Base-by-base conservation (phyloP, 1,140 invertebrate genomes). In the Oppia nitens region DNA sequence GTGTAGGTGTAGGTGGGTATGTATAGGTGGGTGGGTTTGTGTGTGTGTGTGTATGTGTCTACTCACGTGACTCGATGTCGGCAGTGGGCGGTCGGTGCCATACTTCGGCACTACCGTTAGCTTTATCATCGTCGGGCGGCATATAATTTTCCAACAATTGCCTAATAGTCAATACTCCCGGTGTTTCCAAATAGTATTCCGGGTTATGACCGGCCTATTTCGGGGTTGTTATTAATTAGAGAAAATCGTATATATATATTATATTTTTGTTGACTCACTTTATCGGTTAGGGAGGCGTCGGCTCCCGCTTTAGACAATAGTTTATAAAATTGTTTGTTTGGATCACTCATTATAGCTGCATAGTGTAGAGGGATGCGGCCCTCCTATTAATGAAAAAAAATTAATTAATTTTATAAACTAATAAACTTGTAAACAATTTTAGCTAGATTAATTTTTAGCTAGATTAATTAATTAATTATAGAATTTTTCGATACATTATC, bases 281-380 rank as follows among this genome's bases (percentile, higher is more conserved):
- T 84, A 71, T 94, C 90, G 66, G 81, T 76, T 49, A 82, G 71
- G 61, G 84, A 81, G 3, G 83, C 79, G 74, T 93, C 85, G 21
- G 85, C 84, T 47, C 88, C 88, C 49, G 89, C 75, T 67, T 87
- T 84, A 64, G 84, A 73, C 49, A 95, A 72, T 47, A 91, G 74
- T 69, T 88, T 86, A 69, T 87, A 92, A 67, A 87, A 87, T n/a
- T 66, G 53, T 0, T 84, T 85, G 64, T 87, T 88, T 17, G 79
- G 75, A 66, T 93, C 88, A 25, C 82, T 78, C 50, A 91, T 71
- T 4, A 83, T 82, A 4, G 86, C 84, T 6, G 88, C 85, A 70
- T 93, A 95, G 73, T 94, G 89, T 47, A 94, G 75, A 14, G 89
- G 81, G 3, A 88, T 92, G 64, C 90, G 75, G 45, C 85, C 87